phyloP scores from a whole-genome alignment of 2,797 vertebrate species.

The Pseudopleuronectes americanus region DNA sequence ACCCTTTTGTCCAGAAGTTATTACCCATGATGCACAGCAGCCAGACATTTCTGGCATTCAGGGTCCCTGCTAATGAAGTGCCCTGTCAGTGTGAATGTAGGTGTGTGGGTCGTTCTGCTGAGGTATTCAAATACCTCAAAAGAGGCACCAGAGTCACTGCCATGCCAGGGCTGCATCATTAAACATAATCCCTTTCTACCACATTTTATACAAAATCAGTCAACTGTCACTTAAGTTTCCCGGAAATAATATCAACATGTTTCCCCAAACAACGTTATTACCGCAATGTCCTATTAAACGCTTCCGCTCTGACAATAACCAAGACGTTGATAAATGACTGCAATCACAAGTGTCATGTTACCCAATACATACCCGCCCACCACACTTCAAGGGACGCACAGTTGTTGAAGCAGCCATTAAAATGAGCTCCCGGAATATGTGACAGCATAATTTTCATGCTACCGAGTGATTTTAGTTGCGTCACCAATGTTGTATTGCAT shows the following conservation, averaged over 20 bases:
- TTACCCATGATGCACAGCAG: constrained; percentile 62
- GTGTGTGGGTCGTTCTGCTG: constrained; percentile 14
- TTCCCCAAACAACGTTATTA: constrained; percentile 19
- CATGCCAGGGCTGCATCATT: background rate
- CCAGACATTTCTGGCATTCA: constrained; percentile 60
- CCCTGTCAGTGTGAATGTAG: constrained; percentile 39
- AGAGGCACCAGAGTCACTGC: background rate
- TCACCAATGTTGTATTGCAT: constrained; percentile 40
- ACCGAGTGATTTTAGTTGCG: constrained; percentile 50
- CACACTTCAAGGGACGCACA: constrained; percentile 36
- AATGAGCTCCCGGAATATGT: constrained; percentile 52
- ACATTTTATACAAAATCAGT: constrained; percentile 16
- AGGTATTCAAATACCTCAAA: too few relatives aligned
- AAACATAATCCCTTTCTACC: constrained; percentile 9
- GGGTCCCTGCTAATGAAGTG: constrained; percentile 66
- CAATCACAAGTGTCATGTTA: constrained; percentile 55
- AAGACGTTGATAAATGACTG: constrained; percentile 58
- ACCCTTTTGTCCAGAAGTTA: constrained; percentile 52
- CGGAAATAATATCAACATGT: constrained; percentile 27
- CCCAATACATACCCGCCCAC: constrained; percentile 33
- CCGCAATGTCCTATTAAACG: constrained; percentile 16
- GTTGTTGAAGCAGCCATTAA: constrained; percentile 48
- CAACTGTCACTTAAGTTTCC: constrained; percentile 10
- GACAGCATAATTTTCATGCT: constrained; percentile 63
- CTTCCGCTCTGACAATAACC: constrained; percentile 33